Percentiles rank a stretch among this genome's conserved stretches.
phyloP scores from a whole-genome alignment of 2,797 vertebrate species.

The Acanthurus leucopareius region DNA sequence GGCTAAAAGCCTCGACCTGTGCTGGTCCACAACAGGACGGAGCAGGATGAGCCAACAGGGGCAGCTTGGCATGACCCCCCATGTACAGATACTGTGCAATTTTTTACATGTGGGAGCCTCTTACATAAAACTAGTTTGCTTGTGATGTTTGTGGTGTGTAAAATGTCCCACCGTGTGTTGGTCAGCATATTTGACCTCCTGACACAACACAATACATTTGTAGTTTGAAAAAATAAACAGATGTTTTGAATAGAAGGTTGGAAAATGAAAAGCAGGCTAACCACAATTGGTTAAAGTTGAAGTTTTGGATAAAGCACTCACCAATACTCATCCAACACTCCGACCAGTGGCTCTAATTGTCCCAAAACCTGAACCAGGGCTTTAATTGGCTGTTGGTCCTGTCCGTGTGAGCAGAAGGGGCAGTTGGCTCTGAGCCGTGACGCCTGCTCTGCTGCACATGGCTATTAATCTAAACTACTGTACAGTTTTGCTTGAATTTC shows the following conservation, averaged over 20 bases:
- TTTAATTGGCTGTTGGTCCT: constrained; percentile 77
- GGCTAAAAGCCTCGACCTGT: constrained; percentile 70
- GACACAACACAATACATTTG: too few relatives aligned
- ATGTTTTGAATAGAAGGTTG: neutral
- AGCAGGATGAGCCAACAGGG: constrained; percentile 44
- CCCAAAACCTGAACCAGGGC: constrained; percentile 66
- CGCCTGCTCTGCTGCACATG: constrained; percentile 77
- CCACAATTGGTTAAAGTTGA: neutral
- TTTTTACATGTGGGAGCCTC: neutral
- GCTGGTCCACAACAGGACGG: constrained; percentile 52
- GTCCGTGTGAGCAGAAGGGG: constrained; percentile 73
- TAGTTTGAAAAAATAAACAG: neutral
- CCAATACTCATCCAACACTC: constrained; percentile 45
- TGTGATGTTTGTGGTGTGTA: neutral
- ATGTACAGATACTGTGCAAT: constrained; percentile 14
- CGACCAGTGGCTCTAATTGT: constrained; percentile 75
- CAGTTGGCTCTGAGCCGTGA: constrained; percentile 67
- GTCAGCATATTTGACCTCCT: neutral
- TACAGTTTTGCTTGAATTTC: constrained; percentile 56
- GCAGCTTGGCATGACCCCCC: constrained; percentile 40
- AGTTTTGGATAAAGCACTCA: constrained; percentile 34
- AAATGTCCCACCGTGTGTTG: neutral
- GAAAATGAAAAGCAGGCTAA: neutral
- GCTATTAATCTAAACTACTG: constrained; percentile 70
- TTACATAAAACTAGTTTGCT: neutral